A percentile compares a stretch with the other conserved stretches of the same genome.
These are phyloP conservation scores for Festucalex cinctus DNA, from an alignment of 2,113 vertebrate species.

Conservation along the genomic window DNA sequence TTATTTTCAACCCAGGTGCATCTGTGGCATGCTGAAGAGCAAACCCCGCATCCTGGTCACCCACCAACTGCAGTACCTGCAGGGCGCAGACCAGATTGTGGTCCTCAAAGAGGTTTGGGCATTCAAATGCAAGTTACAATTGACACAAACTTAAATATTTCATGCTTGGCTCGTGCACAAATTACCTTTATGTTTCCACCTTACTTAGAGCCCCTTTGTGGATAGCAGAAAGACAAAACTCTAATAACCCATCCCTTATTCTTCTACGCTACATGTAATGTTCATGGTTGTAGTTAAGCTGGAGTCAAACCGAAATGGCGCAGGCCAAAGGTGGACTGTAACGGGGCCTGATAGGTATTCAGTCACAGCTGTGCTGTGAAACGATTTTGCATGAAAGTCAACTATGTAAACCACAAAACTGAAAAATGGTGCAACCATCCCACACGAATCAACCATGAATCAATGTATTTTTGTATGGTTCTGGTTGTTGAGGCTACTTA, in stretches of 20 bases:
- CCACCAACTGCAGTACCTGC: constrained; percentile 93
- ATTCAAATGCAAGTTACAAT: background rate
- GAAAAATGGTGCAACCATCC: background rate
- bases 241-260: background rate
- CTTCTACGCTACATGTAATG: background rate
- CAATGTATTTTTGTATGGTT: background rate
- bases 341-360: background rate
- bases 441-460: background rate
- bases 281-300: background rate
- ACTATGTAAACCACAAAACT: background rate
- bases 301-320: background rate
- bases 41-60: constrained; percentile 91
- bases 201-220: background rate
- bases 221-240: background rate
- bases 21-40: constrained; percentile 84
- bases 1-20: constrained; percentile 75
- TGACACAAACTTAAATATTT: background rate
- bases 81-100: constrained; percentile 84
- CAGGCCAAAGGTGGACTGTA: background rate
- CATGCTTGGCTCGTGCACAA: no score
- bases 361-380: background rate
- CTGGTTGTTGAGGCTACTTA: background rate
- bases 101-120: constrained; percentile 89
- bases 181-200: background rate
- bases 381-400: background rate